Conservation (phyloP, 1,140 invertebrate genomes). For the silkworm (Bombyx mori) region DNA sequence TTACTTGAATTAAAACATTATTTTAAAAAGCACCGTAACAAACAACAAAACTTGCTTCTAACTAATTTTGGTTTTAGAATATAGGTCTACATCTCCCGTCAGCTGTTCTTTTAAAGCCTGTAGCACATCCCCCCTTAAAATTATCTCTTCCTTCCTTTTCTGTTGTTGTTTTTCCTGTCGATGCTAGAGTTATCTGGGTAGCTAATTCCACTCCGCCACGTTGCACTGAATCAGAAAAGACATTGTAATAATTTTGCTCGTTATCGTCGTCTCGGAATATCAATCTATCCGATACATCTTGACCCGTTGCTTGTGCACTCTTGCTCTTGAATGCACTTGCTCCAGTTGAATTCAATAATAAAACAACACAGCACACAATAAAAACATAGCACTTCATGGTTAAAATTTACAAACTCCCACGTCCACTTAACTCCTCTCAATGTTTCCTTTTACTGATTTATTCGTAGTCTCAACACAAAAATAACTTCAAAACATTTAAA, state of each 20-base stretch:
- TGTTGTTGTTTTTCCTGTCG: conserved; percentile 4
- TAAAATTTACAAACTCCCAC: neutral
- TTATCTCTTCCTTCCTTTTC: conserved; percentile 34
- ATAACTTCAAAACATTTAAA: conserved; percentile 21
- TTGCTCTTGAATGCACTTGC: no score
- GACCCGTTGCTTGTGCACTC: neutral
- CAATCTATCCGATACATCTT: neutral
- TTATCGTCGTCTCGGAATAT: neutral
- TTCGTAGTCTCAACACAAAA: conserved; percentile 9
- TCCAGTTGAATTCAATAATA: conserved; percentile 2
- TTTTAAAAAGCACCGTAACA: neutral
- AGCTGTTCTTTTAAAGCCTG: conserved; percentile 29
- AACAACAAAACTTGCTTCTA: neutral
- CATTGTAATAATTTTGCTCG: no score
- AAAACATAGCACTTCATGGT: conserved; percentile 24
- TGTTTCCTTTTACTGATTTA: conserved; percentile 20
- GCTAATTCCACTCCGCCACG: no score
- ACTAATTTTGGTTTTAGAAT: conserved; percentile 9
- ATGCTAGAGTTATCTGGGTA: conserved; percentile 1
- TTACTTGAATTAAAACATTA: neutral
- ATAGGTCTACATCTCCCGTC: conserved; percentile 46
- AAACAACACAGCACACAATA: conserved; percentile 15
- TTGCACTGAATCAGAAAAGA: no score
- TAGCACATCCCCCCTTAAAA: conserved; percentile 32
- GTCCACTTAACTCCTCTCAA: conserved; percentile 12